Base-by-base conservation (phyloP, 1,140 invertebrate species). In the Acromyrmex heyeri region DNA sequence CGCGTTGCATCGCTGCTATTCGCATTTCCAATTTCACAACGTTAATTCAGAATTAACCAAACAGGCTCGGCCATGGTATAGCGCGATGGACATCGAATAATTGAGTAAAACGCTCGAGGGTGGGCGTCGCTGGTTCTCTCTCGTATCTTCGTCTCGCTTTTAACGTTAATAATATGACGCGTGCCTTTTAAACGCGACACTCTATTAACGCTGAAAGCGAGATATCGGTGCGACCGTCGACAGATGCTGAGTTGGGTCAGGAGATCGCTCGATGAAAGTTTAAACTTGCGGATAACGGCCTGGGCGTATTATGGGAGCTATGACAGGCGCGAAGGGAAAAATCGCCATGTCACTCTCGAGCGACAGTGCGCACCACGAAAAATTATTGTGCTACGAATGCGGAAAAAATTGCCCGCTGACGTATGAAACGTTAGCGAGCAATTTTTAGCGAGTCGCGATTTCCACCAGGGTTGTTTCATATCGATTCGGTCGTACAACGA, bases 91-190 rank as follows among this genome's bases (percentile, higher is more conserved):
- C 62, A 73, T 67, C 50, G 86, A 85, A 87, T 87, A 87, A 87
- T 87, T 85, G 70, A 85, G 72, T 87, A 87, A 87, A 87, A 73
- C 53, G 59, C 79, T 86, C 50, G 67, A 50, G 65, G 67, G 57
- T 67, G 67, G 18, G 18, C 10, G 85, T 57, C 59, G 44, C 77
- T 24, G 69, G 48, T 6, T 34, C 55, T 44, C 85, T 73, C 62
- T 67, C 70, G 79, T 72, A 76, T 85, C 86, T 87, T 83, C 86
- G 38, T 87, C 86, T 87, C 86, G 67, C 86, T 87, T 87, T 87
- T 87, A 87, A 34, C 86, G 86, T 69, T 87, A 87, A 87, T 87
- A 87, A 73, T 85, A 85, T 85, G 79, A 83, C 86, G 79, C 79
- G 70, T 85, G 79, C 86, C 79, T 87, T 87, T 87, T 87, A 87